Evolutionary conservation across 2,888 invertebrate genomes (phyloP).

Genomic region (Netelia melanura): DNA sequence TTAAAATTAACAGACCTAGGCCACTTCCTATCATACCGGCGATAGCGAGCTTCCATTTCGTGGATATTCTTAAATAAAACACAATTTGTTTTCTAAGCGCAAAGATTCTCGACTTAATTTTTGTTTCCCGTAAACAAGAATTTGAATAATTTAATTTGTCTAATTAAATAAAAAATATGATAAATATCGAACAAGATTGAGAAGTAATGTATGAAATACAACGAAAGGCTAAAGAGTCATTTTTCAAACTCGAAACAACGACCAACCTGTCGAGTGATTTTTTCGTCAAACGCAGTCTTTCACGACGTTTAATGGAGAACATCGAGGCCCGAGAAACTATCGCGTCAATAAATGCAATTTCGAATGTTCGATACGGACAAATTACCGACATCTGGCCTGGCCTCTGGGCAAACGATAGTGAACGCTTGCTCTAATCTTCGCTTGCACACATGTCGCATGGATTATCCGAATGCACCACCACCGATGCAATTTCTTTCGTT

Average conservation of each 20-base stretch:
- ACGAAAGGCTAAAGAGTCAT: not conserved
- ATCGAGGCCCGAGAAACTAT: constrained; percentile 38
- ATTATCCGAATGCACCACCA: constrained; percentile 47
- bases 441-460: constrained; percentile 59
- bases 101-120: not conserved
- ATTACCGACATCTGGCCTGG: constrained; percentile 37
- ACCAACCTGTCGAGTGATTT: constrained; percentile 30
- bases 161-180: constrained; percentile 4
- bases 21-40: constrained; percentile 59
- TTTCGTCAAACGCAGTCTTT: constrained; percentile 31
- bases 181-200: not conserved
- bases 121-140: not conserved
- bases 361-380: constrained; percentile 31
- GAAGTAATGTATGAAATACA: not conserved
- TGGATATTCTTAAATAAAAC: constrained; percentile 50
- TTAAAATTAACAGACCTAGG: constrained; percentile 51
- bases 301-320: constrained; percentile 37
- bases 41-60: constrained; percentile 62
- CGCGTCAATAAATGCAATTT: constrained; percentile 15
- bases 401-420: constrained; percentile 33
- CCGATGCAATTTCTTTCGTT: constrained; percentile 10
- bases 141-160: not conserved
- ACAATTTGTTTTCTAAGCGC: not conserved
- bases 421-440: constrained; percentile 49
- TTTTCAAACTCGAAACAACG: not conserved